Base-by-base conservation (phyloP, 2,888 invertebrate species). In the Drosophila imparisetae region DNA sequence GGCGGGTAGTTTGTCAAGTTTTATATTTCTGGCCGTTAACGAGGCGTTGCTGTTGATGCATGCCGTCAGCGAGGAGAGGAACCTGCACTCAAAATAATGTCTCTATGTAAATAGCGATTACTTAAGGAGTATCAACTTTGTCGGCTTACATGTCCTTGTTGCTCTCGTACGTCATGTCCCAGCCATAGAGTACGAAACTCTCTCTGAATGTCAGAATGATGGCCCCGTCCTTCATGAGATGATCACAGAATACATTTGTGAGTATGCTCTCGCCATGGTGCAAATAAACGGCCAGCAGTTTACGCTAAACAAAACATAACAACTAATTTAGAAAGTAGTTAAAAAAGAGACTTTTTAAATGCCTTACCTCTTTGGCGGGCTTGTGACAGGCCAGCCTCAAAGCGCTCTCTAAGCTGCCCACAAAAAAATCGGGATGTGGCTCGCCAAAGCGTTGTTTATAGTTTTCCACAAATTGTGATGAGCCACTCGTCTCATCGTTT, bases 201-300 rank as follows among this genome's bases (percentile, higher is more conserved):
- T 96, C 96, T 66, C 96, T 95, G 54, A 99, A 95, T 72, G 97
- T 97, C 91, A 98, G 96, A 89, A 98, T 95, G 59, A 99, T 96
- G 24, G 97, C 96, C 91, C 98, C 98, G 89, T 96, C 96, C 92
- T 98, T 98, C 80, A 99, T 94, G 71, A 98, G 94, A 92, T 98
- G 98, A 66, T 98, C 98, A 94, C 99, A 98, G 94, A 99, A 99
- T 78, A 99, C 98, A 93, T 99, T 98, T 42, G 98, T 96, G 83
- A 98, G 94, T 66, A 99, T 98, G 85, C 98, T 98, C 79, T 95
- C 96, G 93, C 99, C 99, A 93, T 99, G 98, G 93, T 99, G 99
- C 34, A 99, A 94, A 94, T 99, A 99, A 72, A 99, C 95, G 27
- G 98, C 98, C 81, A 99, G 94, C 68, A 98, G 95, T 93, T 98